These are phyloP conservation scores for Ptychadena robeensis DNA, from an alignment of 2,797 vertebrate species.

Conservation along the genomic window DNA sequence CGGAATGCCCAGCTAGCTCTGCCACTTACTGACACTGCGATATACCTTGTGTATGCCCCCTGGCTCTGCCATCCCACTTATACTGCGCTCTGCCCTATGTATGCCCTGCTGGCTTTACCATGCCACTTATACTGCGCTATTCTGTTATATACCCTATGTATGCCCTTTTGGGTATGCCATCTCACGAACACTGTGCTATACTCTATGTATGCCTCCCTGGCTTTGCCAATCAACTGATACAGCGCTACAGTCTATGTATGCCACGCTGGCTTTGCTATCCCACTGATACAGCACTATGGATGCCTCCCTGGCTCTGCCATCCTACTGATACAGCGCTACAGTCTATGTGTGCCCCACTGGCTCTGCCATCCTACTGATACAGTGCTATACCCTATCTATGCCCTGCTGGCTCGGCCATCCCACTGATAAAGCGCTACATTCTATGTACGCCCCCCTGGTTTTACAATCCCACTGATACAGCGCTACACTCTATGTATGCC, in stretches of 20 bases:
- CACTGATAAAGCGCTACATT: neutral
- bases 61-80: slow-evolving; percentile 8
- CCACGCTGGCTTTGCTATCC: neutral
- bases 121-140: neutral
- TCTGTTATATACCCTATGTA: neutral
- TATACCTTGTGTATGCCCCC: neutral
- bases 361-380: slow-evolving; percentile 4
- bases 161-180: neutral
- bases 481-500: too few relatives aligned
- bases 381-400: neutral
- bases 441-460: too few relatives aligned
- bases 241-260: neutral
- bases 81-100: neutral
- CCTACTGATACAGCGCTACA: neutral
- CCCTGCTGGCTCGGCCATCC: neutral
- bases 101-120: neutral
- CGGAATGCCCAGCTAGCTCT: too few relatives aligned
- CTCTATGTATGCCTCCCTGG: neutral
- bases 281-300: neutral
- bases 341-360: neutral
- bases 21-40: slow-evolving; percentile 16
- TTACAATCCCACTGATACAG: too few relatives aligned
- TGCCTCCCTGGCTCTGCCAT: neutral
- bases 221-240: neutral
- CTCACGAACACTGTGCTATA: neutral